Evolutionary conservation across 2,888 invertebrate species (phyloP).

Genomic region (Cephus spinipes): DNA sequence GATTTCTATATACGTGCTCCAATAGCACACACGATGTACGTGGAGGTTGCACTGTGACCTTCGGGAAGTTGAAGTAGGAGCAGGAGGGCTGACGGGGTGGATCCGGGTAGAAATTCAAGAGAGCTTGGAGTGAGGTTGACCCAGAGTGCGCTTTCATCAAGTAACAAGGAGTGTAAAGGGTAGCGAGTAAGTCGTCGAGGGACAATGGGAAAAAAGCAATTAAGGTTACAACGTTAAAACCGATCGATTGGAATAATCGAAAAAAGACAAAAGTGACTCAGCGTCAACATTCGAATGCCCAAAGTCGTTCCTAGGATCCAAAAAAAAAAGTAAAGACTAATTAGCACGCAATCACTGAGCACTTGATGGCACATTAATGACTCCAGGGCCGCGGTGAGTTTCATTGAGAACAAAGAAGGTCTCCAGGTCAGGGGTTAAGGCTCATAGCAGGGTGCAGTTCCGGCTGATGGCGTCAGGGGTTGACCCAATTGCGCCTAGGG

Average conservation of each 20-base stretch:
- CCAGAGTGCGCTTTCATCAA: neutral
- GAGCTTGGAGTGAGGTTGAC: neutral
- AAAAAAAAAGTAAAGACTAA: neutral
- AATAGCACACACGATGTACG: neutral
- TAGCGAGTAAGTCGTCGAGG: neutral
- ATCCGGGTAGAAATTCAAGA: neutral
- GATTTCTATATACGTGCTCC: neutral
- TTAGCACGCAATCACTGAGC: neutral
- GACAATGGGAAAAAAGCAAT: neutral
- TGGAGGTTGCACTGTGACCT: neutral
- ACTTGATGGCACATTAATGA: neutral
- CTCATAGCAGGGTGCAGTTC: neutral
- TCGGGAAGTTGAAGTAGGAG: neutral
- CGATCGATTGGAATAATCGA: neutral
- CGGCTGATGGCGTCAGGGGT: conserved; percentile 37
- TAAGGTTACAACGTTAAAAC: neutral
- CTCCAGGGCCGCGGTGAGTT: neutral
- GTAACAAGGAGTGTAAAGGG: neutral
- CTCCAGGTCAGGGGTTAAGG: neutral
- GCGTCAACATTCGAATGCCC: neutral
- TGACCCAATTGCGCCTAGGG: conserved; percentile 51
- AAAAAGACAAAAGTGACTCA: neutral
- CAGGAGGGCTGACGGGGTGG: too few relatives aligned
- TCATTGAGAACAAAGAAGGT: neutral
- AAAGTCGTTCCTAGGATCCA: neutral